A percentile compares a stretch with the other conserved stretches of the same genome.
phyloP scores from a whole-genome alignment of 1,140 invertebrate genomes.

The Eumaeus atala region DNA sequence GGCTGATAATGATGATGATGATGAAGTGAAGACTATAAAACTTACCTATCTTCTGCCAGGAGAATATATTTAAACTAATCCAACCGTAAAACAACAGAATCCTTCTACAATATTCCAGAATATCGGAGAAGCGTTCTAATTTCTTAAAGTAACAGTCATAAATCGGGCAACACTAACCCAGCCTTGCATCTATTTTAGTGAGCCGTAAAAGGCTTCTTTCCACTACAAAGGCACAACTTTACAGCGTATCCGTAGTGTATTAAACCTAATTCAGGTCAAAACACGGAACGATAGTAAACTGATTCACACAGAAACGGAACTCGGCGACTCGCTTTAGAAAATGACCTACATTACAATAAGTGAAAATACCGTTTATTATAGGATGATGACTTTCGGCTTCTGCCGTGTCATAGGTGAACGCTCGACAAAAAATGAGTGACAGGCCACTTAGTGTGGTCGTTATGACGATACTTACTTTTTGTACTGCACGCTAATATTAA shows the following conservation, averaged over 20 bases:
- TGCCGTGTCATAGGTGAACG: too few species aligned
- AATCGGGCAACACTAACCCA: background rate
- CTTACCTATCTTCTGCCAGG: too few species aligned
- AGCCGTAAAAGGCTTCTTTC: constrained; percentile 3
- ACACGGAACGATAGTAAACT: constrained; percentile 4
- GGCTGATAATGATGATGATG: too few species aligned
- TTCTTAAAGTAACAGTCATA: constrained; percentile 3
- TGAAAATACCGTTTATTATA: background rate
- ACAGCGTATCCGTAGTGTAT: background rate
- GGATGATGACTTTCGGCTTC: too few species aligned
- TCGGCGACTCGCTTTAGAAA: constrained; percentile 7
- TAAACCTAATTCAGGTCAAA: constrained; percentile 4
- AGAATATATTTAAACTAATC: too few species aligned
- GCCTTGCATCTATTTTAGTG: constrained; percentile 9
- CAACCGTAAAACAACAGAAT: too few species aligned
- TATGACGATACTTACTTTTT: too few species aligned
- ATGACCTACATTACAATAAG: constrained; percentile 4
- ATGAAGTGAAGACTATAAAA: too few species aligned
- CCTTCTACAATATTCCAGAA: too few species aligned
- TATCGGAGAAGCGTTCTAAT: background rate
- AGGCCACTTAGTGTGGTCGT: too few species aligned
- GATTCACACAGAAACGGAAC: constrained; percentile 9
- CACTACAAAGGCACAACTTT: constrained; percentile 2
- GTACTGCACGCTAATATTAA: too few species aligned
- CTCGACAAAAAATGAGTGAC: too few species aligned